Base-by-base conservation (phyloP, 2,888 invertebrate species). In the Eurytoma californica region DNA sequence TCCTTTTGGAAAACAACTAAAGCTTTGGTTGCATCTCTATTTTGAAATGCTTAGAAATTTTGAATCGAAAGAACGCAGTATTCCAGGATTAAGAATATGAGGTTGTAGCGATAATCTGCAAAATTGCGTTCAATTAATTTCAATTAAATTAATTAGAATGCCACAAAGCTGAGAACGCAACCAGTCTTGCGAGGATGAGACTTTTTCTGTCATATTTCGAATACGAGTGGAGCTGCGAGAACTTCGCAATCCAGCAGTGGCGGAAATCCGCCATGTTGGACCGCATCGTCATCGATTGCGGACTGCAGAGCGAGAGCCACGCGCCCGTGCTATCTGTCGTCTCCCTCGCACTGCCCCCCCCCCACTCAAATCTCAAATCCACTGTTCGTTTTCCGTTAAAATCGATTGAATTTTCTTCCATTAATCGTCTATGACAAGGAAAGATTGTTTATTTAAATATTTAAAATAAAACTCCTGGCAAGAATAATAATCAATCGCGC, bases 221-320 rank as follows among this genome's bases (percentile, higher is more conserved):
- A 16, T 14, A 3, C 16, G 13, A 16, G 13, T 5, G 16, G 1
- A 49, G 16, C 53, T 14, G 14, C 14, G 14, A 53, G n/a, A 53
- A n/a, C 14, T 14, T 53, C 16, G n/a, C n/a, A 53, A 61, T 75
- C 55, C 70, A 55, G 24, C 20, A 24, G 51, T 47, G 68, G 63
- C 68, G 67, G 73, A 65, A 68, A 61, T 55, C 87, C 83, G 90
- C 90, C 90, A 90, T 90, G 76, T 90, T 90, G 87, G 83, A 83
- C 84, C 83, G 87, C 86, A 86, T 83, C 87, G 86, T 88, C 87
- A 90, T 90, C 89, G 90, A 90, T 90, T 87, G 86, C 82, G 83
- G 20, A 53, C 55, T 55, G 57, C 61, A 61, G 14, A 49, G 75
- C 82, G 83, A 79, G 72, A 84, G 80, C 84, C 84, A 81, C 84